Percentiles rank a stretch among this genome's conserved stretches.
Conservation (phyloP, 1,140 invertebrate genomes). For the Archegozetes longisetosus region DNA sequence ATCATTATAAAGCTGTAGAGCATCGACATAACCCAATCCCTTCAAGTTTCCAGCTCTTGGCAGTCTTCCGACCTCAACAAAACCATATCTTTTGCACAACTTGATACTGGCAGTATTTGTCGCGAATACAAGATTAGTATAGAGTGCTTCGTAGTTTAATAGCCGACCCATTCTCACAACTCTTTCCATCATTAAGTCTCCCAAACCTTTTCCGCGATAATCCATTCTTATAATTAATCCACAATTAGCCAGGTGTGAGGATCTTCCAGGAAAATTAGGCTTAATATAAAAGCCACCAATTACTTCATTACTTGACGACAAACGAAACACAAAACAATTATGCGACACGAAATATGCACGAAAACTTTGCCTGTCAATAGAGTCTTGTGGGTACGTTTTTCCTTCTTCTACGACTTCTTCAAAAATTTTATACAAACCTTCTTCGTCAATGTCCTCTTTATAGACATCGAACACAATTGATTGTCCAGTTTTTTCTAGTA, state of each 20-base stretch:
- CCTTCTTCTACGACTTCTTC: constrained; percentile 22
- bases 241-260: constrained; percentile 23
- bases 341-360: constrained; percentile 23
- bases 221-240: constrained; percentile 21
- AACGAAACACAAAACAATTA: constrained; percentile 21
- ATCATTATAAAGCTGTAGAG: constrained; percentile 20
- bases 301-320: constrained; percentile 11
- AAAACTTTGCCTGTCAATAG: constrained; percentile 21
- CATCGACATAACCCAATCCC: constrained; percentile 18
- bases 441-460: constrained; percentile 12
- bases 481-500: background rate
- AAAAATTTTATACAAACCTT: constrained; percentile 20
- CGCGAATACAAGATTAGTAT: constrained; percentile 25
- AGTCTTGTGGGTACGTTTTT: constrained; percentile 24
- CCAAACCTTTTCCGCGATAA: constrained; percentile 20
- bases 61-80: constrained; percentile 23
- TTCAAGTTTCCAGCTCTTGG: constrained; percentile 23
- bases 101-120: constrained; percentile 20
- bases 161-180: background rate
- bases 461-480: background rate
- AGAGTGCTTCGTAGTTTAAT: constrained; percentile 16
- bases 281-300: constrained; percentile 25
- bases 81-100: constrained; percentile 23
- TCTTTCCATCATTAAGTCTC: constrained; percentile 17
- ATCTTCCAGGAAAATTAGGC: constrained; percentile 25